Evolutionary conservation across 92 coral and sea anemone species (phyloP), one percentile per base, ranked within the genome.

Genomic region (Meandrina meandrites): DNA sequence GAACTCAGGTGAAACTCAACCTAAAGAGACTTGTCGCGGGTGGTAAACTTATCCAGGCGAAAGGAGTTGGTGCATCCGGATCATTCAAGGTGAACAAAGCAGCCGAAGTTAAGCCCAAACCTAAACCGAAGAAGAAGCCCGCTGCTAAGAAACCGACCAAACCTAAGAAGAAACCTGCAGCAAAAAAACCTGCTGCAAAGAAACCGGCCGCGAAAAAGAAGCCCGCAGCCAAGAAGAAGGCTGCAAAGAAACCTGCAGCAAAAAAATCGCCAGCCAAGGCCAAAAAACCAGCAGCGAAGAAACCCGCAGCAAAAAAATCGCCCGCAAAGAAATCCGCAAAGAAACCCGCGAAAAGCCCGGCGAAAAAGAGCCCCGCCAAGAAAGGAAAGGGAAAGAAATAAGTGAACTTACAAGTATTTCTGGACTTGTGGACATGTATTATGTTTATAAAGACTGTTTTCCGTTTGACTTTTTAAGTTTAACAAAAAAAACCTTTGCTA

Each of bases 31-130:
- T 90, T 74, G 95, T 91, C 12, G 75, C 47, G 42, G 30, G 28
- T 16, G 94, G 90, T 19, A 81, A 32, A 35, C 86, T 94, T 2
- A 82, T 62, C 32, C 99, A 96, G 75, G 72, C 81, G 7, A 96
- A 93, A 66, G 99, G 99, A 86, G 79, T 88, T 1, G 99, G 99
- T 11, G 99, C 99, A 3, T 96, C 99, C 14, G 99, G 99, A 67
- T 96, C 99, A 31, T 96, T 96, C 85, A 96, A 96, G 76, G 67
- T 91, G 72, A 81, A 72, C 89, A 94, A 94, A 81, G 83, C 81
- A 1, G 82, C 22, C 0, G 88, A 27, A 14, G 77, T 35, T 19
- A 81, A 87, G 60, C 85, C 88, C n/a, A 76, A 85, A 30, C 81
- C 90, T 10, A 83, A 92, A 73, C 36, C 83, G 5, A 83, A 69